Conservation (phyloP, 2,797 vertebrate species). For the Hoplostethus mediterraneus region DNA sequence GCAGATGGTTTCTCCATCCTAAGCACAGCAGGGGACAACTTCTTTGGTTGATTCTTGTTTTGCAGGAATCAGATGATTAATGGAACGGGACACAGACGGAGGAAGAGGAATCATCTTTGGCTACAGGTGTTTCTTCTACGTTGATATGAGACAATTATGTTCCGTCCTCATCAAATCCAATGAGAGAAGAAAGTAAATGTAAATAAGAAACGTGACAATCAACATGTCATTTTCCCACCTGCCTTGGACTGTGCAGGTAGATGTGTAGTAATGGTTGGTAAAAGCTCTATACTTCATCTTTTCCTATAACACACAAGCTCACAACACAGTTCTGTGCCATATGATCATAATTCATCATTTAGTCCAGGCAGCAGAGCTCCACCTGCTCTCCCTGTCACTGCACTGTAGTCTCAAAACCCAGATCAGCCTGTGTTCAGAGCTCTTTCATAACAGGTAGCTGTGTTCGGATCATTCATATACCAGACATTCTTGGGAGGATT, state of each 20-base stretch:
- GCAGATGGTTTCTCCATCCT: constrained; percentile 47
- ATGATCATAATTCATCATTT: too few species aligned
- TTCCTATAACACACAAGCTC: too few species aligned
- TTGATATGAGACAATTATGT: constrained; percentile 13
- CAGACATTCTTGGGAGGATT: constrained; percentile 59
- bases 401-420: neutral
- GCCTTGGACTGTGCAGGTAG: neutral
- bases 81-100: constrained; percentile 24
- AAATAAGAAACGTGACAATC: too few species aligned
- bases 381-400: neutral
- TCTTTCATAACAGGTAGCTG: constrained; percentile 11
- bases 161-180: too few species aligned
- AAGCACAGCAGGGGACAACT: constrained; percentile 49
- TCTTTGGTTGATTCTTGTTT: constrained; percentile 54
- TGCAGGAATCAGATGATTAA: constrained; percentile 49
- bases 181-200: too few species aligned
- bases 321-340: too few species aligned
- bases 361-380: too few species aligned
- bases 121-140: constrained; percentile 37
- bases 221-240: neutral
- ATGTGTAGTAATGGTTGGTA: too few species aligned
- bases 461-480: constrained; percentile 27
- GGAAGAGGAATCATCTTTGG: constrained; percentile 42
- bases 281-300: too few species aligned
- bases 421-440: neutral